Conservation (phyloP, 2,113 vertebrate species). For the Drymodes brunneopygia region DNA sequence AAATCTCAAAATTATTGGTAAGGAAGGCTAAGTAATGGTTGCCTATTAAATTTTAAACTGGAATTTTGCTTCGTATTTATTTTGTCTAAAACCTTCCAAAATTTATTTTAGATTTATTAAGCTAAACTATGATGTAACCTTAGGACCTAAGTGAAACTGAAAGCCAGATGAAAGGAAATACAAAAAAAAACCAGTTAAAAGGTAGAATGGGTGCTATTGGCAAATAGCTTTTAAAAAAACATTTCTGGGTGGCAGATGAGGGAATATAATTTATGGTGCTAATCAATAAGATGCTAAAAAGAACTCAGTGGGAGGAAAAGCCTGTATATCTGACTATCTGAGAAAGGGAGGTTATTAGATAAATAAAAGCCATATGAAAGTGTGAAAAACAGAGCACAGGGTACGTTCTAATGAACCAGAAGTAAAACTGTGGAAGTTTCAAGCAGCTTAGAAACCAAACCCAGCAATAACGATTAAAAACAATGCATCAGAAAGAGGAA, state of each 20-base stretch:
- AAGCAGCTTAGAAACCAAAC: neutral
- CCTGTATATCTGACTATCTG: neutral
- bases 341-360: neutral
- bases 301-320: neutral
- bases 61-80: neutral
- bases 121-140: neutral
- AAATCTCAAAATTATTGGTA: conserved; percentile 16
- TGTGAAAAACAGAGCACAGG: neutral
- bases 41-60: neutral
- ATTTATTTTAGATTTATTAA: neutral
- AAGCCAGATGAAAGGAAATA: neutral
- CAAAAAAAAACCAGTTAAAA: neutral
- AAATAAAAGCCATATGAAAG: neutral
- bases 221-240: neutral
- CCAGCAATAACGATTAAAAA: neutral
- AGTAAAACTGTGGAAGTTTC: neutral
- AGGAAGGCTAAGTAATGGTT: neutral
- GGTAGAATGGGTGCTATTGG: neutral
- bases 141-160: neutral
- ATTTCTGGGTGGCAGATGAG: neutral
- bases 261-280: neutral
- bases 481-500: neutral
- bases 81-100: neutral
- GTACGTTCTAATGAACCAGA: neutral
- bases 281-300: neutral